Percentiles rank a stretch among this genome's conserved stretches.
phyloP scores from a whole-genome alignment of 2,113 vertebrate species.

The Prunella fulvescens region DNA sequence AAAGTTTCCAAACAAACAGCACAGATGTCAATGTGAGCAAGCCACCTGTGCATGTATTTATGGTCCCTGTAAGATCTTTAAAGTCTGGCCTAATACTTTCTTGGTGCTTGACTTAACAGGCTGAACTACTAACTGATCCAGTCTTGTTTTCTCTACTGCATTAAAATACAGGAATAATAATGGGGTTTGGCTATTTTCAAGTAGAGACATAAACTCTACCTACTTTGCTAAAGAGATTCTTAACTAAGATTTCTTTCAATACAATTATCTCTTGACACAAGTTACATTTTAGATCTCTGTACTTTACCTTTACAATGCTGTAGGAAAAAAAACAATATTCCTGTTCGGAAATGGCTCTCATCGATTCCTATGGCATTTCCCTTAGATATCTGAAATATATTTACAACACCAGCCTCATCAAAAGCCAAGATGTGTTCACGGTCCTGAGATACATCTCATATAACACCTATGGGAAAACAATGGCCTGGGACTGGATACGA shows the following conservation, averaged over 20 bases:
- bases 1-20: background rate
- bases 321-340: background rate
- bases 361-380: background rate
- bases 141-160: background rate
- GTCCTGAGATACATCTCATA: constrained; percentile 88
- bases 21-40: background rate
- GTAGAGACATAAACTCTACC: background rate
- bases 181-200: background rate
- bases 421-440: constrained; percentile 91
- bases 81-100: background rate
- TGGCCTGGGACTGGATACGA: constrained; percentile 95
- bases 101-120: background rate
- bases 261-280: background rate
- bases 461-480: constrained; percentile 86
- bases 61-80: background rate
- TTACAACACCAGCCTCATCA: constrained; percentile 80
- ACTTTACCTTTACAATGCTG: background rate
- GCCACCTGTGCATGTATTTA: background rate
- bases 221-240: background rate
- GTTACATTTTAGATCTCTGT: background rate
- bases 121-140: background rate
- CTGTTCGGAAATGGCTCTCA: background rate
- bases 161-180: background rate
- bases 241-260: background rate
- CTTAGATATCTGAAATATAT: constrained; percentile 82